phyloP scores from a whole-genome alignment of 2,888 invertebrate genomes.

The Cryptocheilus praepositus region DNA sequence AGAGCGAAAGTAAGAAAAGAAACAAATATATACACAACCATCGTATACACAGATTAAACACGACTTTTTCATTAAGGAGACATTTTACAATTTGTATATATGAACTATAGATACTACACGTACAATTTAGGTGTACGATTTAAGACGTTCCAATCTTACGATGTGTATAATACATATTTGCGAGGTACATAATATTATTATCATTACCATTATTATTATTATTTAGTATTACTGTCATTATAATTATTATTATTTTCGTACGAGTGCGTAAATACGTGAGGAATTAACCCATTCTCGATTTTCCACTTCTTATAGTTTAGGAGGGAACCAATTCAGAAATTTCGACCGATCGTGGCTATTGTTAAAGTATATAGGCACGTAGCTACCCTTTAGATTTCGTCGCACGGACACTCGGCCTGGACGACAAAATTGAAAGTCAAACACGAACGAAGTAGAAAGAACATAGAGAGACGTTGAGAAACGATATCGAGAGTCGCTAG shows the following conservation, averaged over 20 bases:
- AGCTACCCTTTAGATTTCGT: slow-evolving; percentile 52
- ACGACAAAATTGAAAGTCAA: not conserved
- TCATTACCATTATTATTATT: slow-evolving; percentile 12
- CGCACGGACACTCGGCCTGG: slow-evolving; percentile 29
- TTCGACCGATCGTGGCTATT: slow-evolving; percentile 48
- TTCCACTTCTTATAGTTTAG: slow-evolving; percentile 60
- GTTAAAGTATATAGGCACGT: slow-evolving; percentile 40
- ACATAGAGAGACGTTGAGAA: not conserved
- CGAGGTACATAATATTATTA: slow-evolving; percentile 51
- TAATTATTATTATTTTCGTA: slow-evolving; percentile 43
- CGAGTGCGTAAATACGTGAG: slow-evolving; percentile 44
- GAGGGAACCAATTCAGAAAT: slow-evolving; percentile 47
- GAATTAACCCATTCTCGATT: slow-evolving; percentile 55
- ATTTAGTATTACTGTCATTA: slow-evolving; percentile 18
- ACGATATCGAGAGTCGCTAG: slow-evolving; percentile 21
- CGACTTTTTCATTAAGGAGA: slow-evolving; percentile 66
- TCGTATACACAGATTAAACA: slow-evolving; percentile 51
- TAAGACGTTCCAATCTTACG: slow-evolving; percentile 55
- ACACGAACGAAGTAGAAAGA: slow-evolving; percentile 12
- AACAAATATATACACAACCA: slow-evolving; percentile 49
- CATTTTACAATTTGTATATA: slow-evolving; percentile 73
- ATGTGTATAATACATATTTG: slow-evolving; percentile 56
- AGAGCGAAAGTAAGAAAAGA: slow-evolving; percentile 29
- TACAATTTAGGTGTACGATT: slow-evolving; percentile 55
- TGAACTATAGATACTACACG: slow-evolving; percentile 63